These are phyloP conservation scores for Zaprionus vittiger DNA, from an alignment of 1,140 invertebrate genomes.

Conservation along the genomic window DNA sequence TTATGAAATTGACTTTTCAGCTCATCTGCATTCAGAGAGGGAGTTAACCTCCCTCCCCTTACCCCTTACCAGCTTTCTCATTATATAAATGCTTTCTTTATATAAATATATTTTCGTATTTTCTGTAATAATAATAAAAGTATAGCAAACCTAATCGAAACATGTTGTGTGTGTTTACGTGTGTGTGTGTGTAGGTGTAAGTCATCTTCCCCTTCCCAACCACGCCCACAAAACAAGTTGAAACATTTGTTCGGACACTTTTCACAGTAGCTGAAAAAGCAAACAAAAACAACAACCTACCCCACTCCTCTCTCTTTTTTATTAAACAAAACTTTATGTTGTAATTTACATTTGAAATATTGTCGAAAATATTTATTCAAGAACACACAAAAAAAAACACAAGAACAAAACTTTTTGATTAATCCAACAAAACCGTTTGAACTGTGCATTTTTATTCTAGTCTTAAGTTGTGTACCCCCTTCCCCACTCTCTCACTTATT, in stretches of 20 bases:
- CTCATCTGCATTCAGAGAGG: slow-evolving; percentile 50
- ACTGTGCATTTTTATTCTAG: slow-evolving; percentile 79
- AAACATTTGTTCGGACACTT: slow-evolving; percentile 45
- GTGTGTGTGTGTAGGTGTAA: slow-evolving; percentile 33
- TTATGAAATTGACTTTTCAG: slow-evolving; percentile 62
- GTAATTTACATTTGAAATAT: slow-evolving; percentile 73
- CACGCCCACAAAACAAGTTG: slow-evolving; percentile 25
- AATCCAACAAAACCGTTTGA: slow-evolving; percentile 53
- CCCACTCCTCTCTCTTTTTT: not conserved
- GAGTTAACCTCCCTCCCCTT: not conserved
- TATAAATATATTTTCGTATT: slow-evolving; percentile 31
- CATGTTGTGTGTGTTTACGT: slow-evolving; percentile 24
- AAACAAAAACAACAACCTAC: not conserved
- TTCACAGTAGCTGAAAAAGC: not conserved
- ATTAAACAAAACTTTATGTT: slow-evolving; percentile 60
- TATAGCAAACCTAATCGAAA: slow-evolving; percentile 42
- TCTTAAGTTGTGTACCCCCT: slow-evolving; percentile 49
- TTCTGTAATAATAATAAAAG: slow-evolving; percentile 15
- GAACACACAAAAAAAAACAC: slow-evolving; percentile 44
- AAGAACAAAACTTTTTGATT: slow-evolving; percentile 57
- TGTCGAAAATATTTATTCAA: slow-evolving; percentile 79
- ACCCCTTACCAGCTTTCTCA: not conserved
- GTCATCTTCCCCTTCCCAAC: not conserved
- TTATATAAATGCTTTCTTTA: not conserved
- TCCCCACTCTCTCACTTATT: slow-evolving; percentile 9